phyloP scores from a whole-genome alignment of 2,113 vertebrate genomes.

The Catharus fuscescens region DNA sequence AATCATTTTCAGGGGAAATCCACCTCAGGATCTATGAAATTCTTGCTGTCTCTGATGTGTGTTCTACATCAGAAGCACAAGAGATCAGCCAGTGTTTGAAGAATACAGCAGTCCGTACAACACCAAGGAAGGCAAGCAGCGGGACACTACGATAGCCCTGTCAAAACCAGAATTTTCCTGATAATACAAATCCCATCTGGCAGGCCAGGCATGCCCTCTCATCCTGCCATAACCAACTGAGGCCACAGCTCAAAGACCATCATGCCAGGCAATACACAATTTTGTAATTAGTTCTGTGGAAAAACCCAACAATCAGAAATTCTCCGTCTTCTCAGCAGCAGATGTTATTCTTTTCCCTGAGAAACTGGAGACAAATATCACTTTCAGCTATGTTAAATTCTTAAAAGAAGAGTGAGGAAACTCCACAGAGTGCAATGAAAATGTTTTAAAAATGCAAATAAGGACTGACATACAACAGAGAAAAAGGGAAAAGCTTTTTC shows the following conservation, averaged over 20 bases:
- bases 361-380: slow-evolving; percentile 38
- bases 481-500: slow-evolving; percentile 21
- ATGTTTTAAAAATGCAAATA: slow-evolving; percentile 65
- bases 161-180: slow-evolving; percentile 54
- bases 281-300: slow-evolving; percentile 27
- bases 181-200: slow-evolving; percentile 48
- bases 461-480: slow-evolving; percentile 20
- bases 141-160: background rate
- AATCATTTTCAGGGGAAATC: slow-evolving; percentile 44
- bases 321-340: background rate
- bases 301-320: slow-evolving; percentile 26
- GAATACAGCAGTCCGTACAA: background rate
- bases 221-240: background rate
- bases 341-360: slow-evolving; percentile 30
- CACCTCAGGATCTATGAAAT: slow-evolving; percentile 6
- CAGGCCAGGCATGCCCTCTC: background rate
- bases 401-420: slow-evolving; percentile 35
- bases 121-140: background rate
- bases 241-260: background rate
- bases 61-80: background rate
- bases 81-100: slow-evolving; percentile 22
- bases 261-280: background rate
- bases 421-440: slow-evolving; percentile 56
- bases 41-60: slow-evolving; percentile 2
- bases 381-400: slow-evolving; percentile 37